Percentiles rank a stretch among this genome's conserved stretches.
These are phyloP conservation scores for Cosmia pyralina DNA, from an alignment of 2,888 invertebrate genomes.

Conservation along the genomic window DNA sequence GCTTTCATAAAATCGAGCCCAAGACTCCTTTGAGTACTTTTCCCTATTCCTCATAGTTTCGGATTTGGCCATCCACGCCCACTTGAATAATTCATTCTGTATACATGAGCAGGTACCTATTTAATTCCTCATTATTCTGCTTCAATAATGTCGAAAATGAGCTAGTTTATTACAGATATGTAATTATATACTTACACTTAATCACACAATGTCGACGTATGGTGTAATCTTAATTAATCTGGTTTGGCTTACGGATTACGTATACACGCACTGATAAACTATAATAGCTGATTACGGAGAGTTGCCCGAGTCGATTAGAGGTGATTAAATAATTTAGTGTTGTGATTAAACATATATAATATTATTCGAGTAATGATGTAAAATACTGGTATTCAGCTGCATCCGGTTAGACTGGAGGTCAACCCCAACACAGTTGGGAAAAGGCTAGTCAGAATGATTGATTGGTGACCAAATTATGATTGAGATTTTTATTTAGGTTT, in stretches of 20 bases:
- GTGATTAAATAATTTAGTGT: conserved; percentile 39
- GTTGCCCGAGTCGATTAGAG: conserved; percentile 39
- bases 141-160: conserved; percentile 17
- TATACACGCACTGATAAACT: conserved; percentile 46
- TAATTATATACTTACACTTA: conserved; percentile 12
- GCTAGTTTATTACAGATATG: conserved; percentile 2
- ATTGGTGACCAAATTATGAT: conserved; percentile 2
- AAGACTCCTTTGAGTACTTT: too few species aligned
- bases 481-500: neutral
- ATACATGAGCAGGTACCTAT: neutral
- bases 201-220: conserved; percentile 47
- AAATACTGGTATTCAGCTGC: too few species aligned
- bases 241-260: conserved; percentile 57
- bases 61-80: too few species aligned
- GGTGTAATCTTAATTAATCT: conserved; percentile 64
- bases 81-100: too few species aligned
- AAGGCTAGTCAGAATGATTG: too few species aligned
- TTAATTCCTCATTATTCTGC: conserved; percentile 13
- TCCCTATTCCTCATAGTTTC: too few species aligned
- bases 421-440: too few species aligned
- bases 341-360: conserved; percentile 29
- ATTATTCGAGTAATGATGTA: neutral
- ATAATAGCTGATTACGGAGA: conserved; percentile 57
- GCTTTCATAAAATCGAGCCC: too few species aligned
- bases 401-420: too few species aligned